Conservation (phyloP, 2,797 vertebrate genomes). For the Bucorvus abyssinicus region DNA sequence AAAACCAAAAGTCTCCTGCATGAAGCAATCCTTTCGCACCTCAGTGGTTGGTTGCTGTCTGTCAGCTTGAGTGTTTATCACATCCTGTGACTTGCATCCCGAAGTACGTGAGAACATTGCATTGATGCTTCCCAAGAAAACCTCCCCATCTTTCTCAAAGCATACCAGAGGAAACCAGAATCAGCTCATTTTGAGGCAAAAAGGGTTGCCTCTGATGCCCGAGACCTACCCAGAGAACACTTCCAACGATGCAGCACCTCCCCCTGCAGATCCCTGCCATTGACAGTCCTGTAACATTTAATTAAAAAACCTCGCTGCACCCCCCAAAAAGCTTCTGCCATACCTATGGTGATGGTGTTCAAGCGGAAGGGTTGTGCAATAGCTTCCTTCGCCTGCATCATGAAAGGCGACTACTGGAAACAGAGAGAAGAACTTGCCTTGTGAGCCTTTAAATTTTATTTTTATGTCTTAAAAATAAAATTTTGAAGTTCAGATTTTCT, state of each 20-base stretch:
- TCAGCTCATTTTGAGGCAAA: background rate
- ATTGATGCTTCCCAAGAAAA: background rate
- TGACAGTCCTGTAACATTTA: background rate
- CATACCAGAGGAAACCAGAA: background rate
- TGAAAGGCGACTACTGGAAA: background rate
- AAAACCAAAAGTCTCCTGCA: background rate
- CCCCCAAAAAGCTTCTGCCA: background rate
- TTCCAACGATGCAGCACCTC: background rate
- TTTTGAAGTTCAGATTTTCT: background rate
- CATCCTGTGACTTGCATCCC: background rate
- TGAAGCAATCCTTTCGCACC: background rate
- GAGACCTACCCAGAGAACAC: background rate
- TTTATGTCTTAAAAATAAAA: background rate
- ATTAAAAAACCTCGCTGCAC: background rate
- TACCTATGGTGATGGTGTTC: background rate
- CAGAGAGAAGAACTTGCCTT: background rate
- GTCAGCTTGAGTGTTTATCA: background rate
- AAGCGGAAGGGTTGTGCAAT: background rate
- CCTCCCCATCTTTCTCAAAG: background rate
- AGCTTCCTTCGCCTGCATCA: background rate
- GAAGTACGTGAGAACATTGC: fast-evolving
- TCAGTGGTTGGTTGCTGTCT: background rate
- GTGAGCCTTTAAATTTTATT: background rate
- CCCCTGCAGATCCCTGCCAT: background rate
- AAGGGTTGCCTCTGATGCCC: background rate